Conservation (phyloP, 2,113 vertebrate genomes). For the Taurulus bubalis region DNA sequence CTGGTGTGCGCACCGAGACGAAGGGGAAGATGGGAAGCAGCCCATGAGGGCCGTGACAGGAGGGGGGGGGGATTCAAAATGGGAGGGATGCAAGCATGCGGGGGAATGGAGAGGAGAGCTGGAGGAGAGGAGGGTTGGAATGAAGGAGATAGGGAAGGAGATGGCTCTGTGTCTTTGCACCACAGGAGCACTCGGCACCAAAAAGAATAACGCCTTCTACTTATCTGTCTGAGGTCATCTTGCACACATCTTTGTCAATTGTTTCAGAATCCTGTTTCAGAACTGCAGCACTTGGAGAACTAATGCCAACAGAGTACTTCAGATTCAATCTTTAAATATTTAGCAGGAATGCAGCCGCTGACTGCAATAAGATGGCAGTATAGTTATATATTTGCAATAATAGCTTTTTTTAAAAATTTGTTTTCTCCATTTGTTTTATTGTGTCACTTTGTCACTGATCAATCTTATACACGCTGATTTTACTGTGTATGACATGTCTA, state of each 20-base stretch:
- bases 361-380: background rate
- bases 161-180: slow-evolving; percentile 60
- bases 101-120: slow-evolving; percentile 17
- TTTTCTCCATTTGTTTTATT: background rate
- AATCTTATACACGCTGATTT: slow-evolving; percentile 4
- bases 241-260: slow-evolving; percentile 56
- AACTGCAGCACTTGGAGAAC: slow-evolving; percentile 11
- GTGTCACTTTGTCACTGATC: background rate
- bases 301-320: slow-evolving; percentile 7
- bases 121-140: slow-evolving; percentile 39
- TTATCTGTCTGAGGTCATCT: slow-evolving; percentile 59
- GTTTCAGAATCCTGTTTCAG: slow-evolving; percentile 39
- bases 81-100: slow-evolving; percentile 16
- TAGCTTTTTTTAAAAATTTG: background rate
- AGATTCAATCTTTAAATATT: slow-evolving; percentile 22
- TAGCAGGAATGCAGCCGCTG: slow-evolving; percentile 12
- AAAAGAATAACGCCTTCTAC: slow-evolving; percentile 49
- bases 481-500: background rate
- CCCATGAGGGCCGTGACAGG: slow-evolving; percentile 27
- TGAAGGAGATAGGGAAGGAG: slow-evolving; percentile 37
- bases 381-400: background rate
- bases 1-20: slow-evolving; percentile 55
- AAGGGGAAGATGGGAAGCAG: slow-evolving; percentile 70
- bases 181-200: slow-evolving; percentile 45
- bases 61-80: background rate